These are phyloP conservation scores for Natrix natrix DNA, from an alignment of 2,797 vertebrate species.

Conservation along the genomic window DNA sequence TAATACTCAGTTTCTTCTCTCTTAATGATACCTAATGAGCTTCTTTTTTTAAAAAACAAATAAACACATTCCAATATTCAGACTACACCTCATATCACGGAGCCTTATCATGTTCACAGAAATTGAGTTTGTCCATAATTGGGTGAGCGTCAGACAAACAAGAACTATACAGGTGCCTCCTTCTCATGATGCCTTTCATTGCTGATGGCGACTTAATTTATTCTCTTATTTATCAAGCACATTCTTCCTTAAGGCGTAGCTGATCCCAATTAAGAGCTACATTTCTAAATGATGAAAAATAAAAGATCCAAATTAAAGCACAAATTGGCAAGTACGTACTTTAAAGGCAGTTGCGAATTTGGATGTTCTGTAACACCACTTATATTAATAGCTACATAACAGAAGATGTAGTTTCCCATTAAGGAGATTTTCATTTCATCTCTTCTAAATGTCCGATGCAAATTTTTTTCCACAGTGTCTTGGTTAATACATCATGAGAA, in stretches of 20 bases:
- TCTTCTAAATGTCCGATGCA: slow-evolving; percentile 41
- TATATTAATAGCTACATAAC: slow-evolving; percentile 60
- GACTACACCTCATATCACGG: slow-evolving; percentile 48
- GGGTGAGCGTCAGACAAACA: slow-evolving; percentile 25
- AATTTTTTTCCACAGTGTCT: slow-evolving; percentile 45
- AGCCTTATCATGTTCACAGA: slow-evolving; percentile 40
- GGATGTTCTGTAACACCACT: slow-evolving; percentile 51
- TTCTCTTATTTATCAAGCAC: slow-evolving; percentile 65
- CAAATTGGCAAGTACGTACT: slow-evolving; percentile 68
- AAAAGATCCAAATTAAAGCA: slow-evolving; percentile 62
- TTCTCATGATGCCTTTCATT: slow-evolving; percentile 20
- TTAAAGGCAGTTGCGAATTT: slow-evolving; percentile 65
- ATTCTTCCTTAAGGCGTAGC: slow-evolving; percentile 54
- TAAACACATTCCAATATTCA: slow-evolving; percentile 53
- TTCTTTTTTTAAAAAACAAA: slow-evolving; percentile 59
- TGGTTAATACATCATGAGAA: slow-evolving; percentile 32
- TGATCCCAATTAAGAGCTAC: slow-evolving; percentile 65
- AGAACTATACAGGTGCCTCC: slow-evolving; percentile 32
- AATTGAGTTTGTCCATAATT: slow-evolving; percentile 54
- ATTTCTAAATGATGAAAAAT: slow-evolving; percentile 65
- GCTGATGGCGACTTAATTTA: slow-evolving; percentile 43
- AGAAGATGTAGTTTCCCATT: slow-evolving; percentile 45
- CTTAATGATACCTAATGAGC: slow-evolving; percentile 68
- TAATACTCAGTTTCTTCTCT: slow-evolving; percentile 50
- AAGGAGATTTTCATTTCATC: slow-evolving; percentile 48